Conservation (phyloP, 2,113 vertebrate genomes). For the Sphyrna mokarran region DNA sequence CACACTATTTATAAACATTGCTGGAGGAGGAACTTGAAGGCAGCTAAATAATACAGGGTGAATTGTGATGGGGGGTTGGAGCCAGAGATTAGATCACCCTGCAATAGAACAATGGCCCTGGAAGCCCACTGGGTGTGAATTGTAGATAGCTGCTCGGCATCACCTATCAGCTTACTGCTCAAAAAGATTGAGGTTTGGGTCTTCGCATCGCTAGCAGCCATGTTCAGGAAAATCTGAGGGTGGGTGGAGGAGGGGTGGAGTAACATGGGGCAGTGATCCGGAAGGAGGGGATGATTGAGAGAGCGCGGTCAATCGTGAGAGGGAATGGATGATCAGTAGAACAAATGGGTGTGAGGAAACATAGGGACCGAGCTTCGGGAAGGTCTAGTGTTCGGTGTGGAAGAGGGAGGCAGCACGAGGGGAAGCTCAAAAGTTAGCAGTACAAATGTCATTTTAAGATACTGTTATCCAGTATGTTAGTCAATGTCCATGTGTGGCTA, state of each 20-base stretch:
- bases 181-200: neutral
- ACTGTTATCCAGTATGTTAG: neutral
- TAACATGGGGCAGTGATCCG: too few relatives aligned
- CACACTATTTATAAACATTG: neutral
- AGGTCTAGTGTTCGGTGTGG: neutral
- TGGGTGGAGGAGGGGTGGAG: too few relatives aligned
- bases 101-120: neutral
- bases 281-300: neutral
- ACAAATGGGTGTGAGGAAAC: neutral
- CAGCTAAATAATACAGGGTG: too few relatives aligned
- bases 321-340: neutral
- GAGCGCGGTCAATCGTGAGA: neutral
- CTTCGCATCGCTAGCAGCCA: neutral
- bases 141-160: neutral
- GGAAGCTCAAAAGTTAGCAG: neutral
- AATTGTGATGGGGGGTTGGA: too few relatives aligned
- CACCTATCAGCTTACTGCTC: neutral
- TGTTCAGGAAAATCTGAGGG: neutral
- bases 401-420: neutral
- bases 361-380: neutral
- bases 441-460: neutral
- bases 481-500: neutral
- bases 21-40: too few relatives aligned
- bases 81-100: neutral
- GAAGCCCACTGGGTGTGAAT: neutral